phyloP scores from a whole-genome alignment of 2,113 vertebrate species.

The Malurus melanocephalus region DNA sequence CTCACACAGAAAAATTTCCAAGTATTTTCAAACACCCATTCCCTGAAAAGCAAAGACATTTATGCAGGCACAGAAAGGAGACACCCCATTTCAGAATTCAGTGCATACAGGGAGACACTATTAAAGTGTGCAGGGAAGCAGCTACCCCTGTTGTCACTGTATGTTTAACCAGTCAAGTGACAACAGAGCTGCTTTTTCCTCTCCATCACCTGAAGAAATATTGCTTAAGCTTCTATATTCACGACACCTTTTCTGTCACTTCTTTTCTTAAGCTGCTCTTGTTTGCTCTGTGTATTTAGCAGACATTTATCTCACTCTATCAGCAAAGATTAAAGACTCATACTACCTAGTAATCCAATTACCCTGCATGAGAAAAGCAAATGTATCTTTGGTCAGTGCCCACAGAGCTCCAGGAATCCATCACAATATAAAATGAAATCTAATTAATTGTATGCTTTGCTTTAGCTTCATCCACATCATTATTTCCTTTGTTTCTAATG shows the following conservation, averaged over 20 bases:
- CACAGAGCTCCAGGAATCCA: conserved; percentile 56
- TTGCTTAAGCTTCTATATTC: background rate
- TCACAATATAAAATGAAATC: conserved; percentile 57
- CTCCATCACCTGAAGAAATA: background rate
- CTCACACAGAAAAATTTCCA: background rate
- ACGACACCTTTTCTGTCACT: conserved; percentile 5
- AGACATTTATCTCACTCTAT: conserved; percentile 63
- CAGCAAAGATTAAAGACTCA: conserved; percentile 66
- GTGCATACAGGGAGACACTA: background rate
- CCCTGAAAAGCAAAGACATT: background rate
- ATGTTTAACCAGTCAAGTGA: background rate
- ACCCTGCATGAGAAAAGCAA: conserved; percentile 58
- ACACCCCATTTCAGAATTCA: background rate
- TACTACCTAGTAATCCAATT: conserved; percentile 64
- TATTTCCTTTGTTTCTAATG: conserved; percentile 44
- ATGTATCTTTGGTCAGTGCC: conserved; percentile 59
- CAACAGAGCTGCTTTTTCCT: background rate
- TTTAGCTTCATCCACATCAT: conserved; percentile 38
- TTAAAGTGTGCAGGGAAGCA: background rate
- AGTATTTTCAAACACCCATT: background rate
- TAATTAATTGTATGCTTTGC: conserved; percentile 65
- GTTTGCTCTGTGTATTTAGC: conserved; percentile 44
- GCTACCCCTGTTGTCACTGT: background rate
- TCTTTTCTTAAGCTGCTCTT: conserved; percentile 47
- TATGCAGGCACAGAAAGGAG: background rate